Percentiles rank a stretch among this genome's conserved stretches.
phyloP scores from a whole-genome alignment of 2,113 vertebrate genomes.

The Entomyzon cyanotis region DNA sequence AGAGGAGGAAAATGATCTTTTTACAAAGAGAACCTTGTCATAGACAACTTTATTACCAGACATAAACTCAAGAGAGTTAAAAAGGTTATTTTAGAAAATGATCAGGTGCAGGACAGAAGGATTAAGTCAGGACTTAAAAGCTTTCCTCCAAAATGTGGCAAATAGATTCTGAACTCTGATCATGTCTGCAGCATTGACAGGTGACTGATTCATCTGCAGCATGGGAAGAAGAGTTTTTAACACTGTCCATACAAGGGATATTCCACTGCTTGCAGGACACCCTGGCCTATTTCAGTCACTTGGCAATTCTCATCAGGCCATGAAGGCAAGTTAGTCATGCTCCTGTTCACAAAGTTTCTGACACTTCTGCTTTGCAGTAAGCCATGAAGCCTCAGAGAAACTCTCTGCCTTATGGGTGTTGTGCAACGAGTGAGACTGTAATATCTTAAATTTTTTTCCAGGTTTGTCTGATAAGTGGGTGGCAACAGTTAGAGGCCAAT shows the following conservation, averaged over 20 bases:
- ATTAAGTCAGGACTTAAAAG: conserved; percentile 18
- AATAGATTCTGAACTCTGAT: conserved; percentile 29
- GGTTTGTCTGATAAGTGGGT: conserved; percentile 36
- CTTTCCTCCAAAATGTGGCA: conserved; percentile 28
- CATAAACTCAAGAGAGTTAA: neutral
- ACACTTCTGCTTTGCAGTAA: neutral
- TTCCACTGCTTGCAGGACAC: neutral
- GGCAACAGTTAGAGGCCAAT: conserved; percentile 37
- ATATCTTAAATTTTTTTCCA: conserved; percentile 49
- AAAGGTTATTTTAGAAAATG: neutral
- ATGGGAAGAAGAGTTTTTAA: conserved; percentile 7
- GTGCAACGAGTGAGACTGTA: neutral
- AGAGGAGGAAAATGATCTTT: neutral
- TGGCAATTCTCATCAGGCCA: conserved; percentile 13
- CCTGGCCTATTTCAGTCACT: neutral
- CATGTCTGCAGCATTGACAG: neutral
- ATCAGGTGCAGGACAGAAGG: neutral
- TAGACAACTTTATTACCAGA: conserved; percentile 9
- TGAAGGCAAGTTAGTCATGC: neutral
- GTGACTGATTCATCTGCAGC: conserved; percentile 31
- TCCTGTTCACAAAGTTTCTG: neutral
- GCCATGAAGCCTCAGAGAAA: neutral
- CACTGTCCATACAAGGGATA: neutral
- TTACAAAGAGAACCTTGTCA: neutral
- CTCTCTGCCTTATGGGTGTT: neutral